phyloP scores from a whole-genome alignment of 1,140 invertebrate genomes.

The Conus betulinus region DNA sequence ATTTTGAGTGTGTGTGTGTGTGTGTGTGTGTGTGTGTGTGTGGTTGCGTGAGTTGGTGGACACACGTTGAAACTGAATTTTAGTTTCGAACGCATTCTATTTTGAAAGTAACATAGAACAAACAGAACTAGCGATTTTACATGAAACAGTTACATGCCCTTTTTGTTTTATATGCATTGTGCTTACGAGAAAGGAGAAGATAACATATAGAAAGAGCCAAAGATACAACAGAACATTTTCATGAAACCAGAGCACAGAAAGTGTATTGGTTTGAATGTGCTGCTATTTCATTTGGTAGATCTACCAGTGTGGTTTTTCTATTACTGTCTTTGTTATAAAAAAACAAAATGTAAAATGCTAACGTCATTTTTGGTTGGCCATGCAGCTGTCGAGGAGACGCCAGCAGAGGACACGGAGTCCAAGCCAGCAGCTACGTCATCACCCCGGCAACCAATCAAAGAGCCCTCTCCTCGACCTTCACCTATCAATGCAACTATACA shows the following conservation, averaged over 20 bases:
- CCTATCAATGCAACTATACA: not conserved
- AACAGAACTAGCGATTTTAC: no score
- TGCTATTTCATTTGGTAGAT: not conserved
- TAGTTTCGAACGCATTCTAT: no score
- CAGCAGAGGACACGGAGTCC: not conserved
- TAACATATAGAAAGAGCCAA: no score
- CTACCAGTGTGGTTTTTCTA: not conserved
- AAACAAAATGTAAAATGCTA: no score
- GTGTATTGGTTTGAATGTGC: not conserved
- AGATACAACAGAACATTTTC: no score
- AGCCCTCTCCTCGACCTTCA: not conserved
- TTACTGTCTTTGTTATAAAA: not conserved
- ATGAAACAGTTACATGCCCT: no score
- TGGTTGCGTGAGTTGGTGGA: not conserved
- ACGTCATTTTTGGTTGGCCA: no score
- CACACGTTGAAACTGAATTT: no score
- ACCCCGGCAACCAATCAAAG: constrained; percentile 5
- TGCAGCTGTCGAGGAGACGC: not conserved
- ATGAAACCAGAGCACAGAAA: not conserved
- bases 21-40: constrained; percentile 18
- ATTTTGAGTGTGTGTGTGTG: constrained; percentile 12
- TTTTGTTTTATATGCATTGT: no score
- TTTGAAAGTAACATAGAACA: no score
- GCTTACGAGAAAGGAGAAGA: no score
- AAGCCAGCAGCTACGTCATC: not conserved